phyloP scores from a whole-genome alignment of 2,113 vertebrate species.

The Peromyscus leucopus region DNA sequence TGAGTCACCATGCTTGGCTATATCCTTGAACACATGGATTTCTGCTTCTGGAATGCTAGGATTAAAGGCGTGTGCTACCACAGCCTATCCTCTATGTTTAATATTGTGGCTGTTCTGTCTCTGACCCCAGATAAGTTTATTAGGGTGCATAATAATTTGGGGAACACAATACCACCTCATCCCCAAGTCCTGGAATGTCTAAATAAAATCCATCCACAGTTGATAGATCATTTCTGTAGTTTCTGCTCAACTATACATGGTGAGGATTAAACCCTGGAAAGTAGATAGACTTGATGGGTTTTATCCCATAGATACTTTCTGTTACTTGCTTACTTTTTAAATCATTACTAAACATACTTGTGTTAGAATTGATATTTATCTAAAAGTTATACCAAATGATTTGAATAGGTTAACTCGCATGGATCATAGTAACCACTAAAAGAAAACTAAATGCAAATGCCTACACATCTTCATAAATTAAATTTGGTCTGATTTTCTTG shows the following conservation, averaged over 20 bases:
- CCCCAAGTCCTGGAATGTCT: not conserved
- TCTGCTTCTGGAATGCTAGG: too few relatives aligned
- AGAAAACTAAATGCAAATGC: conserved; percentile 12
- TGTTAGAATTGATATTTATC: conserved; percentile 14
- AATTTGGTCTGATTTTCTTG: conserved; percentile 23
- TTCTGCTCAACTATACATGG: not conserved
- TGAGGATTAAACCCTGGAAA: not conserved
- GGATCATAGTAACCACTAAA: not conserved
- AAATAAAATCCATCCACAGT: not conserved
- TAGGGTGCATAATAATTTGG: too few relatives aligned
- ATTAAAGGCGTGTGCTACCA: too few relatives aligned
- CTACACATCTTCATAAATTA: conserved; percentile 37
- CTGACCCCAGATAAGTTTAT: too few relatives aligned
- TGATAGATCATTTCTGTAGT: not conserved
- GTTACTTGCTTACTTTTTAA: conserved; percentile 41
- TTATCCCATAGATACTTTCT: not conserved
- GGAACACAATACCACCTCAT: too few relatives aligned
- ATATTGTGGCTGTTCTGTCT: too few relatives aligned
- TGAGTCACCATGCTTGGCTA: too few relatives aligned
- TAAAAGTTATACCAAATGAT: not conserved
- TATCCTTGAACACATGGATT: too few relatives aligned
- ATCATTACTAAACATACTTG: conserved; percentile 10
- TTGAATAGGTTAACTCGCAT: conserved; percentile 25
- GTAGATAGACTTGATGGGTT: conserved; percentile 36
- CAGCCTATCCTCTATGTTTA: too few relatives aligned